These are phyloP conservation scores for Chloropsis hardwickii DNA, from an alignment of 2,113 vertebrate genomes.

Conservation along the genomic window DNA sequence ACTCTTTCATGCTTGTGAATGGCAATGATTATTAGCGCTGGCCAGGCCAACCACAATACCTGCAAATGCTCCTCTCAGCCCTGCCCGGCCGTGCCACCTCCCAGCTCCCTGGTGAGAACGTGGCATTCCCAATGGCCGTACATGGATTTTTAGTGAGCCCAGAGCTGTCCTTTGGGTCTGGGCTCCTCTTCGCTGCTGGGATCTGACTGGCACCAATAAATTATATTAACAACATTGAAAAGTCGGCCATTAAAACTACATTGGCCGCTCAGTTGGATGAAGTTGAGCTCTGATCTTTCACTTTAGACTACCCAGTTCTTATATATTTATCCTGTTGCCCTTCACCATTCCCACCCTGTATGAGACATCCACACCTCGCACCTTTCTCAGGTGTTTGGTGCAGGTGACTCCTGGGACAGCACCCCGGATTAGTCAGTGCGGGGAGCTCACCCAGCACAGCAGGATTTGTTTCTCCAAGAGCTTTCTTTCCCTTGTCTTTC, in stretches of 20 bases:
- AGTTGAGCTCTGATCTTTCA: background rate
- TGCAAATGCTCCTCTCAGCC: background rate
- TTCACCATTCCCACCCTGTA: fast-evolving
- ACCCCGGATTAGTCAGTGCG: background rate
- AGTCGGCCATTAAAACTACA: background rate
- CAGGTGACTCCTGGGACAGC: background rate
- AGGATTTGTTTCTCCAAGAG: slow-evolving; percentile 22
- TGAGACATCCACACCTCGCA: background rate
- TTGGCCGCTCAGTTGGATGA: background rate
- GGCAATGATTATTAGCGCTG: background rate
- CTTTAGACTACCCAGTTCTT: fast-evolving
- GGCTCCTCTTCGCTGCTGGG: background rate
- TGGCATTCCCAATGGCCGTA: fast-evolving
- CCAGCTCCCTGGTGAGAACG: background rate
- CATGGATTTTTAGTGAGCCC: fast-evolving
- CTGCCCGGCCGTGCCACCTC: background rate
- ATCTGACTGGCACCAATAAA: background rate
- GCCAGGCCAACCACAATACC: background rate
- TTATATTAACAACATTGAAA: background rate
- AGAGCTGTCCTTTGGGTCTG: fast-evolving
- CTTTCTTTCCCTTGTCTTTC: background rate
- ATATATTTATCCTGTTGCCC: fast-evolving
- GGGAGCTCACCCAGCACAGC: background rate
- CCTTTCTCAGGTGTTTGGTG: background rate
- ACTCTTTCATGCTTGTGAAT: background rate